These are phyloP conservation scores for Petroica traversi DNA, from an alignment of 2,113 vertebrate genomes.

Conservation along the genomic window DNA sequence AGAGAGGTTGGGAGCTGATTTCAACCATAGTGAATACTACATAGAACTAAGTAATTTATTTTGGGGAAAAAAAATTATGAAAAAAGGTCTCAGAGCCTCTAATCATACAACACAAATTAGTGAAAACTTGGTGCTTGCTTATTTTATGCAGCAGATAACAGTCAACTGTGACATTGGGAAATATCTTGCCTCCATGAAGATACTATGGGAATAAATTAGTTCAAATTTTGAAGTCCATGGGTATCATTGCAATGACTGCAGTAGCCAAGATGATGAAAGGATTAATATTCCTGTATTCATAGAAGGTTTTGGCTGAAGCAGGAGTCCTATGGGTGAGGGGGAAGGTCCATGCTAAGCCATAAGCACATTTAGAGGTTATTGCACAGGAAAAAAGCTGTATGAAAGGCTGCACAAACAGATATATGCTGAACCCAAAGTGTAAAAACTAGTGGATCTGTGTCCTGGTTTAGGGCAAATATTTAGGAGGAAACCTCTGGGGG, in stretches of 20 bases:
- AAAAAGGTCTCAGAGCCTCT: neutral
- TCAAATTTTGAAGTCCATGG: neutral
- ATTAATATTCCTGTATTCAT: neutral
- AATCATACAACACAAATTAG: neutral
- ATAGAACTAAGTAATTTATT: neutral
- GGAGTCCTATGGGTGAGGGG: neutral
- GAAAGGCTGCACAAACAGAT: neutral
- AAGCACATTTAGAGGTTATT: neutral
- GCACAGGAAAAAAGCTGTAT: neutral
- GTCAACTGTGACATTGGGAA: neutral
- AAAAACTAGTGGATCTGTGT: neutral
- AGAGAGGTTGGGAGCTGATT: neutral
- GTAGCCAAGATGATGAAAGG: neutral
- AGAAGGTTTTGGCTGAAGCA: neutral
- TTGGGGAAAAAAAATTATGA: fast-evolving
- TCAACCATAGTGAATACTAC: neutral
- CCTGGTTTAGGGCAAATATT: too few relatives aligned
- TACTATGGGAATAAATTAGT: neutral
- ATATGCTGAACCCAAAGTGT: neutral
- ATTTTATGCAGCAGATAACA: neutral
- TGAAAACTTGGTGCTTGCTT: neutral
- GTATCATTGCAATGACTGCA: neutral
- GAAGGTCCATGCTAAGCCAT: neutral
- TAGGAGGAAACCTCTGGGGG: too few relatives aligned
- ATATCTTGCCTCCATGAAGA: neutral